Percentiles rank a stretch among this genome's conserved stretches.
phyloP scores from a whole-genome alignment of 2,113 vertebrate species.

The Petrocephalus zakoni region DNA sequence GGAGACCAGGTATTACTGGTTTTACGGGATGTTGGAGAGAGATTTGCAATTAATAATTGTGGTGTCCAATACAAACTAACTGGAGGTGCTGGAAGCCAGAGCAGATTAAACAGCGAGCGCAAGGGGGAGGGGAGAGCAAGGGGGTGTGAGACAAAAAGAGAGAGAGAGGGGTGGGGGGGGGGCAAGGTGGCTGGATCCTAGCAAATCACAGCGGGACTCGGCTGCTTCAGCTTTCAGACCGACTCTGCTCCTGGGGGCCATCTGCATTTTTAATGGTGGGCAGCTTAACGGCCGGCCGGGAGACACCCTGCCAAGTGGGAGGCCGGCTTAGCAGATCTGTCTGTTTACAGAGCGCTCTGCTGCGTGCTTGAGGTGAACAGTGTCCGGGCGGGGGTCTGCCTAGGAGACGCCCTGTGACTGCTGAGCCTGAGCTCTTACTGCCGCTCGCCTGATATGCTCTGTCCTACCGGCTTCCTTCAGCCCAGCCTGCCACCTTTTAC shows the following conservation, averaged over 20 bases:
- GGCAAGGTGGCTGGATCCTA: slow-evolving; percentile 3
- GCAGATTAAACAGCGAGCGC: slow-evolving; percentile 22
- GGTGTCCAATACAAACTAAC: slow-evolving; percentile 28
- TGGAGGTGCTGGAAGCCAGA: slow-evolving; percentile 25
- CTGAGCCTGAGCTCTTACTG: slow-evolving; percentile 42
- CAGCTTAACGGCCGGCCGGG: slow-evolving; percentile 36
- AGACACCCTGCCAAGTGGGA: slow-evolving; percentile 33
- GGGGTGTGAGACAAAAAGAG: not conserved
- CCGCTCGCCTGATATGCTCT: slow-evolving; percentile 30
- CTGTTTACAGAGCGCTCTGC: slow-evolving; percentile 31
- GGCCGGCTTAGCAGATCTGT: slow-evolving; percentile 44
- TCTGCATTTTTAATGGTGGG: slow-evolving; percentile 48
- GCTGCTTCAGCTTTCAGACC: slow-evolving; percentile 18
- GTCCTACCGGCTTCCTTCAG: not conserved
- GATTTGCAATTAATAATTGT: slow-evolving; percentile 37
- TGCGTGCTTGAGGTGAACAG: slow-evolving; percentile 38
- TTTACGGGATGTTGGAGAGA: slow-evolving; percentile 26
- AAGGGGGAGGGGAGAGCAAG: not conserved
- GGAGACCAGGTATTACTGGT: slow-evolving; percentile 43
- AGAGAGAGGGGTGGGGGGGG: not conserved
- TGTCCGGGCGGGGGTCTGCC: slow-evolving; percentile 19
- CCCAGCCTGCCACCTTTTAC: slow-evolving; percentile 14
- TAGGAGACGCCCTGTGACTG: slow-evolving; percentile 38
- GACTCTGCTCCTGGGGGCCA: slow-evolving; percentile 26
- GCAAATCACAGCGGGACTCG: slow-evolving; percentile 17